Percentiles rank a stretch among this genome's conserved stretches.
Evolutionary conservation across 2,113 vertebrate species (phyloP).

Genomic region (Menura novaehollandiae): DNA sequence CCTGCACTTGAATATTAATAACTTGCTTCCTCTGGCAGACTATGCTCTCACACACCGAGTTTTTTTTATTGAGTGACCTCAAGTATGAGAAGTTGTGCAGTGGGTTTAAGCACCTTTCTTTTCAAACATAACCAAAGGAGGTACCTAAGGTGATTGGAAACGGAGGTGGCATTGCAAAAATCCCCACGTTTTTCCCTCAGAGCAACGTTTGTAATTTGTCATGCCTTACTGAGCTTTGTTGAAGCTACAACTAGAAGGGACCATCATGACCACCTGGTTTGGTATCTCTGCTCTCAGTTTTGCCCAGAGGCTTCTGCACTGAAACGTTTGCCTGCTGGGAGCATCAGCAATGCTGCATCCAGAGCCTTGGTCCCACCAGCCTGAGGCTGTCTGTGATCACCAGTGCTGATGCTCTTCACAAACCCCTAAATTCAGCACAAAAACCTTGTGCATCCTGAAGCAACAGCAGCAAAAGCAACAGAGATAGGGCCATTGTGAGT

Average conservation of each 20-base stretch:
- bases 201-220: neutral
- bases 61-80: neutral
- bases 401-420: neutral
- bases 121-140: neutral
- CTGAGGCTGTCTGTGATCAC: neutral
- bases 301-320: neutral
- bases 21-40: neutral
- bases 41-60: neutral
- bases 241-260: neutral
- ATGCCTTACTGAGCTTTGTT: neutral
- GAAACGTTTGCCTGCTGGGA: neutral
- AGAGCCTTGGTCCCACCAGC: neutral
- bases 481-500: neutral
- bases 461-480: neutral
- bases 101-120: neutral
- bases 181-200: neutral
- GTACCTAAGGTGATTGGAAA: neutral
- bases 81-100: neutral
- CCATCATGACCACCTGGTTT: neutral
- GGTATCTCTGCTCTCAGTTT: neutral
- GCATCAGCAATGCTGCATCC: neutral
- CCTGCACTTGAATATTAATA: neutral
- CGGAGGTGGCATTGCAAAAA: neutral
- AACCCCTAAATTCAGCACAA: neutral
- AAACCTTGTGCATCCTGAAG: neutral